These are phyloP conservation scores for Meriones psammophilus DNA, from an alignment of 2,797 vertebrate genomes.

Conservation along the genomic window DNA sequence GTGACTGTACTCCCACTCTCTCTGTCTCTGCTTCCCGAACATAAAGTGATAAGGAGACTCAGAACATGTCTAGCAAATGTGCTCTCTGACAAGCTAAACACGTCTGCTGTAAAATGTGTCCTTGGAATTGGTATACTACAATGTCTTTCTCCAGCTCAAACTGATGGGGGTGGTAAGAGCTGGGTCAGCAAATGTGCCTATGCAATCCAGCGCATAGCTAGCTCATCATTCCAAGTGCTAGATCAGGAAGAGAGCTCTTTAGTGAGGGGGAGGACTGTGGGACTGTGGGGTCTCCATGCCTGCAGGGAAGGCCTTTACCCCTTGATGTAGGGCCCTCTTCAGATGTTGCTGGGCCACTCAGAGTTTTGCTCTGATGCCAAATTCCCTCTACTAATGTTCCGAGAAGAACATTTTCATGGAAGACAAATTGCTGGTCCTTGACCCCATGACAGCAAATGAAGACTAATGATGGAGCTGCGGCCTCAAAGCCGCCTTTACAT, in stretches of 20 bases:
- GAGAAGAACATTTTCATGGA: conserved; percentile 64
- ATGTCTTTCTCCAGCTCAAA: not conserved
- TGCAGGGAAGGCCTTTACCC: not conserved
- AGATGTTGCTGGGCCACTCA: not conserved
- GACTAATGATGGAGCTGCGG: conserved; percentile 44
- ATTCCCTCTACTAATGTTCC: conserved; percentile 59
- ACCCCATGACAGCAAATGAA: conserved; percentile 56
- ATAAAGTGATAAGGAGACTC: not conserved
- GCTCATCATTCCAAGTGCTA: conserved; percentile 7
- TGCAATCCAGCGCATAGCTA: not conserved
- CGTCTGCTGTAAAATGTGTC: not conserved
- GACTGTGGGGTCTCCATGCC: not conserved
- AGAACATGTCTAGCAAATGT: not conserved
- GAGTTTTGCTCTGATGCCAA: not conserved
- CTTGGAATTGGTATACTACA: not conserved
- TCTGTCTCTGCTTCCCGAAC: not conserved
- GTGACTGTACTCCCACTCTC: not conserved
- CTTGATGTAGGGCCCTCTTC: not conserved
- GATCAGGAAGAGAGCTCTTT: not conserved
- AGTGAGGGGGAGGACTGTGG: not conserved
- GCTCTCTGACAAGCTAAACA: not conserved
- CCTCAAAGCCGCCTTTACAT: conserved; percentile 49
- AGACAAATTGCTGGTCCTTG: conserved; percentile 59
- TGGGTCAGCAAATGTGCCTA: not conserved
- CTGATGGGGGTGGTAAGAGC: not conserved